These are phyloP conservation scores for Andricus quercusramuli DNA, from an alignment of 2,888 invertebrate genomes.

Conservation along the genomic window DNA sequence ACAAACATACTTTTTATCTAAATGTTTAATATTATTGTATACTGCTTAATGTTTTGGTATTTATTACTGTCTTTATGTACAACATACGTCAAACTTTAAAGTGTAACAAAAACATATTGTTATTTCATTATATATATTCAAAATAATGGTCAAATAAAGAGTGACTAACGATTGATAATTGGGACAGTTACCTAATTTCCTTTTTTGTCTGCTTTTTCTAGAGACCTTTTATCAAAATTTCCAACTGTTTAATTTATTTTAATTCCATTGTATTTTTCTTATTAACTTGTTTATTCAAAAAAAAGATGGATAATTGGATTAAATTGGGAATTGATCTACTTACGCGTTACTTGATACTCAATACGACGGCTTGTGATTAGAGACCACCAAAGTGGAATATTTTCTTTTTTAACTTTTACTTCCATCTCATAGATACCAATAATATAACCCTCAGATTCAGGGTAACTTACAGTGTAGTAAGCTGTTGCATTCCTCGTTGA, in stretches of 20 bases:
- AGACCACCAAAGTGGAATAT: neutral
- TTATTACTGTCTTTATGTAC: too few relatives aligned
- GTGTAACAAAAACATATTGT: too few relatives aligned
- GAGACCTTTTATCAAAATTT: neutral
- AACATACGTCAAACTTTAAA: too few relatives aligned
- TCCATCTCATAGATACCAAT: constrained; percentile 83
- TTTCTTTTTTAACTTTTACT: constrained; percentile 79
- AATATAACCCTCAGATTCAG: constrained; percentile 79
- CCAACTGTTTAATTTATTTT: neutral
- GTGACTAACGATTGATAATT: too few relatives aligned
- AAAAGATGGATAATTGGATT: neutral
- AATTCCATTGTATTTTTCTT: neutral
- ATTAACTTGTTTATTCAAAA: neutral
- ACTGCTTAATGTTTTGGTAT: too few relatives aligned
- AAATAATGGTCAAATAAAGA: too few relatives aligned
- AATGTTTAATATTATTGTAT: too few relatives aligned
- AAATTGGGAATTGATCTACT: constrained; percentile 55
- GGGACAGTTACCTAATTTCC: too few relatives aligned
- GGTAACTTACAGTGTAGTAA: constrained; percentile 84
- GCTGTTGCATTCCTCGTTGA: constrained; percentile 80
- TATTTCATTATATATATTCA: too few relatives aligned
- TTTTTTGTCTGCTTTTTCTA: neutral
- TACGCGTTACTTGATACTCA: constrained; percentile 80
- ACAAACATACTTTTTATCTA: too few relatives aligned
- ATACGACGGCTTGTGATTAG: constrained; percentile 75